These are phyloP conservation scores for Dendropsophus ebraccatus DNA, from an alignment of 2,113 vertebrate genomes.

Conservation along the genomic window DNA sequence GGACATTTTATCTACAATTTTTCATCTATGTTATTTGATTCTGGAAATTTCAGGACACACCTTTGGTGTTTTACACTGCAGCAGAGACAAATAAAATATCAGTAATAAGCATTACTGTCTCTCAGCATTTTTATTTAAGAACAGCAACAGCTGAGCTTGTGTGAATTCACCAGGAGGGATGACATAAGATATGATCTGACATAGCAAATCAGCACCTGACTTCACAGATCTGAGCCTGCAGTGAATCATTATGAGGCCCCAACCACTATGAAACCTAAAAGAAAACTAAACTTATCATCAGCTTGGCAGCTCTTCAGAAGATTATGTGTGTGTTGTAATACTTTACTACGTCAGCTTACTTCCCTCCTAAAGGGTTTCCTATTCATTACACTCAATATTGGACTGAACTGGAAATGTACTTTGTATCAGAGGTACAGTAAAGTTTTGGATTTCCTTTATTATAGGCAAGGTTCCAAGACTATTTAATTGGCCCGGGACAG, in stretches of 20 bases:
- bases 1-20: background rate
- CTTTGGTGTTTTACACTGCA: conserved; percentile 21
- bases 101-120: background rate
- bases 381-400: conserved; percentile 18
- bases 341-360: conserved; percentile 30
- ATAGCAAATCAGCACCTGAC: conserved; percentile 62
- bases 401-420: conserved; percentile 12
- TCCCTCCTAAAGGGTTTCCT: conserved; percentile 26
- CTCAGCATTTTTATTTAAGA: conserved; percentile 55
- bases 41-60: background rate
- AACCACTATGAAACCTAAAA: conserved; percentile 18
- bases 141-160: conserved; percentile 54
- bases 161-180: conserved; percentile 61
- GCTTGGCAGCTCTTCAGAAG: conserved; percentile 45
- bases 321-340: conserved; percentile 31
- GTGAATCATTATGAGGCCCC: conserved; percentile 63
- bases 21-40: conserved; percentile 4
- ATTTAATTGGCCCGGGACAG: conserved; percentile 44
- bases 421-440: conserved; percentile 53
- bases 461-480: conserved; percentile 33
- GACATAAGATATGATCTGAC: conserved; percentile 59
- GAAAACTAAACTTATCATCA: conserved; percentile 21
- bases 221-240: conserved; percentile 63
- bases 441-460: conserved; percentile 42
- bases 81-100: conserved; percentile 28